Evolutionary conservation across 35 echinoderm and acorn worm species (phyloP).

Genomic region (Acanthaster planci): DNA sequence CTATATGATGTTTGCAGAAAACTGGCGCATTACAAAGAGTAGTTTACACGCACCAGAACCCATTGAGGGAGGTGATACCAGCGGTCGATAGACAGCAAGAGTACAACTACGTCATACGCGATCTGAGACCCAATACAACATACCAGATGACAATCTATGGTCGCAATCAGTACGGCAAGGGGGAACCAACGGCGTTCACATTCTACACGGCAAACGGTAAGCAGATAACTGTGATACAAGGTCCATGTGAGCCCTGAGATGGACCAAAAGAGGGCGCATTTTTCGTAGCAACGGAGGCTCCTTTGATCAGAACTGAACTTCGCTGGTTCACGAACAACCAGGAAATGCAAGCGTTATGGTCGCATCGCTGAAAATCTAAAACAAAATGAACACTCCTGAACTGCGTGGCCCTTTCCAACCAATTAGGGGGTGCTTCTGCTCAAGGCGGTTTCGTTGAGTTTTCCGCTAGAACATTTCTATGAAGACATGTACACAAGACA

Average conservation of each 20-base stretch:
- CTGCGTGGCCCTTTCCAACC: too few species aligned
- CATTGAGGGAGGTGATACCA: background rate
- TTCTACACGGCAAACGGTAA: slow-evolving; percentile 6
- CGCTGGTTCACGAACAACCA: too few species aligned
- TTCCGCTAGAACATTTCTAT: too few species aligned
- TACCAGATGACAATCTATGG: slow-evolving; percentile 10
- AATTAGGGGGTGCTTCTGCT: too few species aligned
- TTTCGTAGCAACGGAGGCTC: too few species aligned
- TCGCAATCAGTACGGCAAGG: slow-evolving; percentile 2
- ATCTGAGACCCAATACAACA: background rate
- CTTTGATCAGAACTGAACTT: too few species aligned
- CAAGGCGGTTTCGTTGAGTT: too few species aligned
- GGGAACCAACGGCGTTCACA: background rate
- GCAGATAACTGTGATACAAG: too few species aligned
- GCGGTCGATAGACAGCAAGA: background rate
- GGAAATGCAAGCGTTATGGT: background rate
- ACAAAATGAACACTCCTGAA: background rate
- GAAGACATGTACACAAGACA: too few species aligned
- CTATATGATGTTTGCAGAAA: too few species aligned
- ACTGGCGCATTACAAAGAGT: background rate
- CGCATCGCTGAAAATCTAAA: background rate
- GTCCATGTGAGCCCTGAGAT: too few species aligned
- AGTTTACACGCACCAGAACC: background rate
- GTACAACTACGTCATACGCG: background rate
- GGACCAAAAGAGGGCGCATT: too few species aligned